Base-by-base conservation (phyloP, 2,888 invertebrate species). In the Limnephilus rhombicus region DNA sequence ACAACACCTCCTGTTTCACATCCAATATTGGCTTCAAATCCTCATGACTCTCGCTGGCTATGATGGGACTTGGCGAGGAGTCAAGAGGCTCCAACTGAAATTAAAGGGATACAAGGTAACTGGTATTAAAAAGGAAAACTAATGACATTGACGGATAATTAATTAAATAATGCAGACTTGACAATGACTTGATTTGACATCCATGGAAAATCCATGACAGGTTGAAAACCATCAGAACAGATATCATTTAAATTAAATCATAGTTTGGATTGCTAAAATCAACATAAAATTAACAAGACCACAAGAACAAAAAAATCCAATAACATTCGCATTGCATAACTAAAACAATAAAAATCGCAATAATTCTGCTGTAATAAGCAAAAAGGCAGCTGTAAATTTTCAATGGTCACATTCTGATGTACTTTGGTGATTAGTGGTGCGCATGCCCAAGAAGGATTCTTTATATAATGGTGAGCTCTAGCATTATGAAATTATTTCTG, bases 21-120 rank as follows among this genome's bases (percentile, higher is more conserved):
- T 86, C 45, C 45, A 86, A 86, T 24, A 86, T 86, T 49, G 86
- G 86, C 45, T 45, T 86, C 49, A 86, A 86, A 29, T 86, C 86
- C 49, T 86, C n/a, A 15, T 86, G 18, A 15, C 86, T 45, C 0
- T 29, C 86, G 13, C 86, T 86, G 13, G 80, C 80, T 41, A 80
- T n/a, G 3, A 89, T 31, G 18, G 88, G 88, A 80, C 80, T 89
- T 37, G 68, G 68, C 29, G 29, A 41, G 24, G 88, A 68, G 80
- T 13, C 80, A 49, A 15, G 29, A 24, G 88, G 88, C n/a, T 89
- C 88, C 9, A 89, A 24, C 88, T 89, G 88, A 34, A 89, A 89
- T 80, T 80, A 9, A 83, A 24, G 24, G 24, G 82, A 13, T 31
- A 83, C 24, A 24, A 68, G 9, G 24, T 7, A 68, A 24, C 68